phyloP scores from a whole-genome alignment of 2,797 vertebrate genomes.

The Epinephelus malabaricus region DNA sequence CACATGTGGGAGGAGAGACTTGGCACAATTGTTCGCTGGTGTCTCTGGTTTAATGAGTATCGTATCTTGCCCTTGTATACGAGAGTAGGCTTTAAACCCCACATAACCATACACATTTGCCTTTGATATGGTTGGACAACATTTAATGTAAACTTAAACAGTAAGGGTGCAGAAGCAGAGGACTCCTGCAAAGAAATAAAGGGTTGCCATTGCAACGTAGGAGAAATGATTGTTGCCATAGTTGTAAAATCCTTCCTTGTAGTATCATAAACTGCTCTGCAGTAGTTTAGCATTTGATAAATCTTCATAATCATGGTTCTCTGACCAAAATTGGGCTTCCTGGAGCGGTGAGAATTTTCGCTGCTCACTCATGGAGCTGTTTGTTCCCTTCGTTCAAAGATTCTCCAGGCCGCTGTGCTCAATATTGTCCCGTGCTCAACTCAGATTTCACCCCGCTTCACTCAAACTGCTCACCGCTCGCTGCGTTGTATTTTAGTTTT shows the following conservation, averaged over 20 bases:
- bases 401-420: no score
- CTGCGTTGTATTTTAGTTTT: no score
- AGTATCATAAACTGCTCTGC: not conserved
- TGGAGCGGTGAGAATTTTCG: not conserved
- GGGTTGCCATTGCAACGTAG: not conserved
- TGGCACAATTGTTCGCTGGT: not conserved
- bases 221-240: not conserved
- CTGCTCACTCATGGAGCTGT: no score
- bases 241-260: not conserved
- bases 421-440: no score
- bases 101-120: slow-evolving; percentile 11
- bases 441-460: no score
- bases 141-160: not conserved
- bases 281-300: not conserved
- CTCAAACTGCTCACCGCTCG: no score
- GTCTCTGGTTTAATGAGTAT: not conserved
- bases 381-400: no score
- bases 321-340: slow-evolving; percentile 4
- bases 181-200: not conserved
- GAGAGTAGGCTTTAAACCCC: not conserved
- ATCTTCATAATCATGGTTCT: slow-evolving; percentile 6
- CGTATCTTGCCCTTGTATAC: not conserved
- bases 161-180: not conserved
- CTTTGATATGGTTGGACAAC: not conserved
- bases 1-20: no score